Conservation (phyloP, 2,888 invertebrate genomes). For the Troides oblongomaculatus region DNA sequence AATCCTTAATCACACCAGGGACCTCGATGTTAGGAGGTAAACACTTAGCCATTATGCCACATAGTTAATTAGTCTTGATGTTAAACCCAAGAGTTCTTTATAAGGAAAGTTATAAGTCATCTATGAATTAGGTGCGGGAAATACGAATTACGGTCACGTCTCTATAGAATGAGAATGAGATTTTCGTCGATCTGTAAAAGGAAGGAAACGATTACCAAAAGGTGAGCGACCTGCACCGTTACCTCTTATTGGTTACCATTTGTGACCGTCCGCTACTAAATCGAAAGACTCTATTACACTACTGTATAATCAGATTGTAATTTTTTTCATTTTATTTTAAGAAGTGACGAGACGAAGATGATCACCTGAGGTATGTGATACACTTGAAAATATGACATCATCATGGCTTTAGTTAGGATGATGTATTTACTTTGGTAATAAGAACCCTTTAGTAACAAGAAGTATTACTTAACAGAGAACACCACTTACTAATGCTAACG, state of each 20-base stretch:
- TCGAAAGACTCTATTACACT: slow-evolving; percentile 38
- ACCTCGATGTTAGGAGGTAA: no score
- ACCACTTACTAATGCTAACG: neutral
- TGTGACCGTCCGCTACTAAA: slow-evolving; percentile 45
- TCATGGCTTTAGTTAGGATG: no score
- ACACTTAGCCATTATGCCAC: no score
- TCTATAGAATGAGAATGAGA: slow-evolving; percentile 51
- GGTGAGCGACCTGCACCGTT: slow-evolving; percentile 76
- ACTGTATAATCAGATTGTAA: slow-evolving; percentile 39
- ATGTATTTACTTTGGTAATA: no score
- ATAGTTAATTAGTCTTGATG: neutral
- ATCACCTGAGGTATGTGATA: no score
- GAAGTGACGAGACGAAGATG: no score
- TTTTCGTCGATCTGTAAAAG: slow-evolving; percentile 66
- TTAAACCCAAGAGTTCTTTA: slow-evolving; percentile 16
- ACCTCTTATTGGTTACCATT: slow-evolving; percentile 43
- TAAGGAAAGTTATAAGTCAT: slow-evolving; percentile 30
- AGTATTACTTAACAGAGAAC: neutral
- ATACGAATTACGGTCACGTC: slow-evolving; percentile 64
- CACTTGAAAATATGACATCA: no score
- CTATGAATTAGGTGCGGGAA: slow-evolving; percentile 35
- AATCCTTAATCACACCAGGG: no score
- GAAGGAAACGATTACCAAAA: slow-evolving; percentile 74
- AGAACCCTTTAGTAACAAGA: neutral
- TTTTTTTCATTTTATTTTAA: no score